phyloP scores from a whole-genome alignment of 2,113 vertebrate genomes.

The Urocolius indicus region DNA sequence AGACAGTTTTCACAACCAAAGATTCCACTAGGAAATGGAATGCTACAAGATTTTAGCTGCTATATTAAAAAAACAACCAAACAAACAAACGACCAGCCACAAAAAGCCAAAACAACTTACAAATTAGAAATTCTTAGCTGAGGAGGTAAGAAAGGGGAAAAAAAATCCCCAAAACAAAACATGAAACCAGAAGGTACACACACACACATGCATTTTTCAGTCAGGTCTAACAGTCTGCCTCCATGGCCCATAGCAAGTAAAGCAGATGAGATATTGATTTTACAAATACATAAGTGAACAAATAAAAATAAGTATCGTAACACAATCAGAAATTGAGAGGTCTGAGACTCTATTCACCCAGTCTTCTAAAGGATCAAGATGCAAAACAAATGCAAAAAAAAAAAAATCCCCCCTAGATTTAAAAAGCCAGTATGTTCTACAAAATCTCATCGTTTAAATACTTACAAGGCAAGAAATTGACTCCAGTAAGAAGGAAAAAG shows the following conservation, averaged over 20 bases:
- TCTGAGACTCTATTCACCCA: background rate
- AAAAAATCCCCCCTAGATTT: background rate
- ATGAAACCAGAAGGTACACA: background rate
- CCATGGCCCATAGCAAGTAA: background rate
- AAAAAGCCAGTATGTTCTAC: background rate
- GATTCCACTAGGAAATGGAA: background rate
- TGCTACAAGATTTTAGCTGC: background rate
- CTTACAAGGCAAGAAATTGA: slow-evolving; percentile 15
- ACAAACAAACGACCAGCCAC: too few species aligned
- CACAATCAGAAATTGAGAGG: background rate
- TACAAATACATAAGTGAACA: background rate
- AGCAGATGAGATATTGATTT: background rate
- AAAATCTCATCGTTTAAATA: background rate
- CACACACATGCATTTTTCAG: background rate
- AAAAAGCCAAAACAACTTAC: too few species aligned
- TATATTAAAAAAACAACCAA: background rate
- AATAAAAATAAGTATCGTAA: background rate
- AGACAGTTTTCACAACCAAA: background rate
- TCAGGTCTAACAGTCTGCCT: background rate
- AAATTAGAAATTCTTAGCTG: background rate
- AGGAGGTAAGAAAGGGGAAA: background rate
- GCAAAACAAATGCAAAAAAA: slow-evolving; percentile 9
- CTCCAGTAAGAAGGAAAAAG: background rate
- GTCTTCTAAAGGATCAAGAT: background rate
- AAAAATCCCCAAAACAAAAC: background rate